A percentile compares a stretch with the other conserved stretches of the same genome.
These are phyloP conservation scores for Ischnura elegans DNA, from an alignment of 2,888 invertebrate species.

Conservation along the genomic window DNA sequence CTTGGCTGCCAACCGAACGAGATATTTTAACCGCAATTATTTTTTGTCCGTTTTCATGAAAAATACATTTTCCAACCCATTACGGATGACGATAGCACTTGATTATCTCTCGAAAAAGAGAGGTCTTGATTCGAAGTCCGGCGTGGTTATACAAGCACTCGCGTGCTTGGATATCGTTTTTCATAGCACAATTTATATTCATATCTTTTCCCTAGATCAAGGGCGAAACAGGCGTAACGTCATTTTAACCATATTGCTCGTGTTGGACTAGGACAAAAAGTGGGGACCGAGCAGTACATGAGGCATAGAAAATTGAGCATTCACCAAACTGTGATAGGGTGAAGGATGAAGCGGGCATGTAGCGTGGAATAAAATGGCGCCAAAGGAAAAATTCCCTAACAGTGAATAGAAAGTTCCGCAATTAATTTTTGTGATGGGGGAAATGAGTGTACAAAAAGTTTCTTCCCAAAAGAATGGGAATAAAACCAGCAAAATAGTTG, in stretches of 20 bases:
- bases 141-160: neutral
- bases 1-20: neutral
- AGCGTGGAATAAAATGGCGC: neutral
- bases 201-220: constrained; percentile 56
- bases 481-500: too few relatives aligned
- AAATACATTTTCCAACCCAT: constrained; percentile 1
- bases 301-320: neutral
- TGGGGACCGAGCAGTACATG: neutral
- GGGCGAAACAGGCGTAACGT: neutral
- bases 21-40: constrained; percentile 25
- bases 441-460: too few relatives aligned
- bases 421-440: too few relatives aligned
- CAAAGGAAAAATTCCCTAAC: neutral
- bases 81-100: neutral
- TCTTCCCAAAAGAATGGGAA: too few relatives aligned
- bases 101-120: constrained; percentile 34
- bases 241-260: constrained; percentile 27
- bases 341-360: neutral
- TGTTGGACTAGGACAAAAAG: neutral
- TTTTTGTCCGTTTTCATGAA: constrained; percentile 5
- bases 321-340: neutral
- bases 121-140: constrained; percentile 43
- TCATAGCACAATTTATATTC: constrained; percentile 45
- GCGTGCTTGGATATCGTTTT: constrained; percentile 55
- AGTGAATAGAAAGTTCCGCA: too few relatives aligned